Percentiles rank a stretch among this genome's conserved stretches.
Conservation (phyloP, 2,888 invertebrate genomes). For the Diarsia rubi region DNA sequence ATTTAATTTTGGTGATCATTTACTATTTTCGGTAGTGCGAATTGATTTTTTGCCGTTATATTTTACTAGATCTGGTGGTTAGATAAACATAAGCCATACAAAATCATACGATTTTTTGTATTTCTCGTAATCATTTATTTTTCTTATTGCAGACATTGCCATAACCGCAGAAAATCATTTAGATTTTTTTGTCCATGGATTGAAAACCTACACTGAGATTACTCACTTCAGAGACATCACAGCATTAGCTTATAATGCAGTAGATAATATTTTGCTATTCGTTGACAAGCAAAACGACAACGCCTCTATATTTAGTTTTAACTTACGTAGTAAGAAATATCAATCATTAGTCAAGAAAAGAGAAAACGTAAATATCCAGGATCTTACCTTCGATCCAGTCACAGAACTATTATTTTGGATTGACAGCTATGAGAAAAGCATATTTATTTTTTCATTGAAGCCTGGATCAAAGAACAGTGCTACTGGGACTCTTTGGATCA, state of each 20-base stretch:
- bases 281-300: slow-evolving; percentile 92
- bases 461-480: slow-evolving; percentile 78
- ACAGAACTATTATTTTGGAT: slow-evolving; percentile 95
- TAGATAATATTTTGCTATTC: slow-evolving; percentile 92
- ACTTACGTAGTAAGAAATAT: slow-evolving; percentile 81
- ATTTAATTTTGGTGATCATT: too few relatives aligned
- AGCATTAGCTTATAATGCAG: slow-evolving; percentile 93
- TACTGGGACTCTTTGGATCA: slow-evolving; percentile 83
- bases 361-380: slow-evolving; percentile 92
- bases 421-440: slow-evolving; percentile 92
- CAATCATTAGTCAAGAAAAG: slow-evolving; percentile 87
- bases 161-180: slow-evolving; percentile 93
- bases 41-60: background rate
- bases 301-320: slow-evolving; percentile 93
- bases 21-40: too few relatives aligned
- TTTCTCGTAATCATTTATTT: slow-evolving; percentile 56
- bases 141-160: slow-evolving; percentile 93
- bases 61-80: background rate
- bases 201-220: slow-evolving; percentile 83
- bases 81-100: too few relatives aligned
- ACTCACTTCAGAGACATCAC: slow-evolving; percentile 91
- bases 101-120: slow-evolving; percentile 4
- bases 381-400: slow-evolving; percentile 94
- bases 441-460: slow-evolving; percentile 88
- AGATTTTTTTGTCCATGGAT: slow-evolving; percentile 90